These are phyloP conservation scores for Heliconius erato DNA, from an alignment of 2,888 invertebrate genomes.

Conservation along the genomic window DNA sequence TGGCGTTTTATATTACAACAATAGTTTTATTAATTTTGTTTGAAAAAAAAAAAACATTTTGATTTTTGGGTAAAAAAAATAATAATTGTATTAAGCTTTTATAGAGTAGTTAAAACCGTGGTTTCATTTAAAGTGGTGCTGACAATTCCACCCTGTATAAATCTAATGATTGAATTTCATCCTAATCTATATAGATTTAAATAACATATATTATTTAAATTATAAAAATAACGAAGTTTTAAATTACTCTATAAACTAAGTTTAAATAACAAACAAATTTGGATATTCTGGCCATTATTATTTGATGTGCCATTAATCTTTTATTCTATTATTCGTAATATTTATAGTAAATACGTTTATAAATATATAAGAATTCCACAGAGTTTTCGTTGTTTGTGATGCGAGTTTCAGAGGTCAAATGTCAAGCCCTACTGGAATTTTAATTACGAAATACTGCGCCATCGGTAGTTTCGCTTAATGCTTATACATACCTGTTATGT, in stretches of 20 bases:
- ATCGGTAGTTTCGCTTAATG: constrained; percentile 23
- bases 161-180: too few species aligned
- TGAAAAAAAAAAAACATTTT: too few species aligned
- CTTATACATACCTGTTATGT: constrained; percentile 15
- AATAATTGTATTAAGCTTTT: too few species aligned
- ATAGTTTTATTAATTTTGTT: too few species aligned
- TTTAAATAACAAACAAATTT: background rate
- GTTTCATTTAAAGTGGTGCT: too few species aligned
- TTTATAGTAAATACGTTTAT: background rate
- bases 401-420: constrained; percentile 33
- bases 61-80: too few species aligned
- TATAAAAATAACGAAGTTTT: background rate
- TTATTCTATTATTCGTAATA: constrained; percentile 1
- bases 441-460: constrained; percentile 33
- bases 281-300: background rate
- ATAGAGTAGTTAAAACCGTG: too few species aligned
- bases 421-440: constrained; percentile 38
- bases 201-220: background rate
- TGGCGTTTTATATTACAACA: too few species aligned
- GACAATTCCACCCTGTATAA: too few species aligned
- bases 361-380: background rate
- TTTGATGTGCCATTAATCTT: constrained; percentile 15
- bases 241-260: background rate
- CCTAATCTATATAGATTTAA: too few species aligned
- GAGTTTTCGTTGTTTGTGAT: constrained; percentile 1